Evolutionary conservation across 2,888 invertebrate species (phyloP), one percentile per base, ranked within the genome.

Genomic region (Pinctada fucata): DNA sequence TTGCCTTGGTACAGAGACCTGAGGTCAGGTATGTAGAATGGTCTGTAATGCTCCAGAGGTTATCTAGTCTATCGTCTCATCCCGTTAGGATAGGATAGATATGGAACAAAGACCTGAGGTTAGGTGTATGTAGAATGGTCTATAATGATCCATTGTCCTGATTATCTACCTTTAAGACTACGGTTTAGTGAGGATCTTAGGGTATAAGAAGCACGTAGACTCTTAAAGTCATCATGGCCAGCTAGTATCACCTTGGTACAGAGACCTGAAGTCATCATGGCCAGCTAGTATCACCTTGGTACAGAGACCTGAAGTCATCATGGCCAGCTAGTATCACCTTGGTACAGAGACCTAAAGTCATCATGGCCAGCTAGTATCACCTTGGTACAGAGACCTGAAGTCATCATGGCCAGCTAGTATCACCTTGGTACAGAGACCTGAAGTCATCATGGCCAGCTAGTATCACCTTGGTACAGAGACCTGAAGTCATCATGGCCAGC

Each of bases 401-500:
- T 97, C 97, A 0, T 96, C 97, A 0, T 95, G 95, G 83, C 97
- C 98, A 0, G 97, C 97, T 6, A 94, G 95, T 13, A 96, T 98
- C 79, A 95, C 96, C 75, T 94, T 98, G 68, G 94, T 95, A 0
- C 98, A 98, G 92, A 94, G 96, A 79, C 97, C 97, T 0, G n/a
- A 96, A 96, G 90, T 97, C 97, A 0, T 96, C 97, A 0, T 95
- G 95, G 83, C 97, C 98, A 0, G 97, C 97, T 6, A 94, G 95
- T 13, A 96, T 98, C 79, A 95, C 96, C 75, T 94, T 98, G 68
- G 94, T 95, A 0, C 98, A 98, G 92, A 94, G 96, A 79, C 97
- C 97, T 0, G n/a, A 96, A 96, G 90, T 97, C 97, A 0, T 96
- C 97, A 0, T 95, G 95, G 83, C 97, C 98, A 0, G 97, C 97